Percentiles rank a stretch among this genome's conserved stretches.
These are phyloP conservation scores for Ptychoptera albimana DNA, from an alignment of 2,888 invertebrate genomes.

Conservation along the genomic window DNA sequence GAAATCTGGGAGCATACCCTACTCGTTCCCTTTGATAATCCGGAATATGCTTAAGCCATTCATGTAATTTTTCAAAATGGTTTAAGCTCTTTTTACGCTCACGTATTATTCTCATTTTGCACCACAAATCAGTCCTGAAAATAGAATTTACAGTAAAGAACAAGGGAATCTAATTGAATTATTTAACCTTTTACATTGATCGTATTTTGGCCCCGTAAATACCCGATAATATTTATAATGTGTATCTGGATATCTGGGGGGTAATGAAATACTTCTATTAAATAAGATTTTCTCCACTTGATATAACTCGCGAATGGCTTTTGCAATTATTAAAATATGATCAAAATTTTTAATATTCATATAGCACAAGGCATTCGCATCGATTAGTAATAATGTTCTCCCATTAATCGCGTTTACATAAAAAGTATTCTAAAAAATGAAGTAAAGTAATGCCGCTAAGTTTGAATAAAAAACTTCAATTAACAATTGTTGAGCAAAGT, in stretches of 20 bases:
- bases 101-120: constrained; percentile 36
- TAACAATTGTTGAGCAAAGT: not conserved
- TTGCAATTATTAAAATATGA: constrained; percentile 29
- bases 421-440: constrained; percentile 24
- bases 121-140: constrained; percentile 30
- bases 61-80: constrained; percentile 35
- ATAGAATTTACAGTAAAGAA: too few relatives aligned
- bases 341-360: constrained; percentile 34
- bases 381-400: constrained; percentile 31
- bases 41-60: constrained; percentile 13
- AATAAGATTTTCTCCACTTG: constrained; percentile 30
- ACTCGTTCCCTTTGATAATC: constrained; percentile 14
- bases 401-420: constrained; percentile 33
- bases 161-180: too few relatives aligned
- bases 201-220: constrained; percentile 35
- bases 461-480: not conserved
- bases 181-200: constrained; percentile 21
- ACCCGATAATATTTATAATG: constrained; percentile 36
- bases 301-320: constrained; percentile 28
- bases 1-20: constrained; percentile 12
- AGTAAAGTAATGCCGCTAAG: not conserved
- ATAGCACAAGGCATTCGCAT: constrained; percentile 30
- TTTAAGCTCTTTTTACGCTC: constrained; percentile 28
- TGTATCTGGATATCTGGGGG: constrained; percentile 31
- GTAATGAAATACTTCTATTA: constrained; percentile 30